Conservation (phyloP, 1,140 invertebrate species). For the Drosophila murphyi region DNA sequence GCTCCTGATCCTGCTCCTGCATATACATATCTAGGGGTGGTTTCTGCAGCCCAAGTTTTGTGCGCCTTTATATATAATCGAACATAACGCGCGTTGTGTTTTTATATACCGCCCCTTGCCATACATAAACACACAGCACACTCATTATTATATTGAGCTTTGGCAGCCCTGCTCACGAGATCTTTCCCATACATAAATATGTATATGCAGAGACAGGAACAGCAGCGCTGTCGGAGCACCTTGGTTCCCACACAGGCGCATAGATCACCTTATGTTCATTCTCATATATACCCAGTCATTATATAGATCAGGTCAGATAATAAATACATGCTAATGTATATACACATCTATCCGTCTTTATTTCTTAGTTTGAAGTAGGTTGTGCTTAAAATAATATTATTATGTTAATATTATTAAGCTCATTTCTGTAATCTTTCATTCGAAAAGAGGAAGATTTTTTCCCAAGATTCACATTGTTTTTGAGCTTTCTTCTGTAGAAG, state of each 20-base stretch:
- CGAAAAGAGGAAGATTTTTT: too few species aligned
- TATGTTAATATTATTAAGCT: too few species aligned
- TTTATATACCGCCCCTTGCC: slow-evolving; percentile 75
- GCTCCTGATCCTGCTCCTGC: neutral
- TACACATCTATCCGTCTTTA: neutral
- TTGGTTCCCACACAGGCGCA: slow-evolving; percentile 60
- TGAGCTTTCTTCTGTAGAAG: too few species aligned
- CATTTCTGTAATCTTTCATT: too few species aligned
- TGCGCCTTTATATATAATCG: slow-evolving; percentile 24
- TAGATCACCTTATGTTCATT: slow-evolving; percentile 50
- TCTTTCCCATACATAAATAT: neutral
- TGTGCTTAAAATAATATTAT: too few species aligned
- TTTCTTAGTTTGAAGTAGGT: too few species aligned
- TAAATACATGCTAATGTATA: neutral
- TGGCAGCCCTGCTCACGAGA: slow-evolving; percentile 46
- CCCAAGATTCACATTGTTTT: too few species aligned
- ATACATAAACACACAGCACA: slow-evolving; percentile 35
- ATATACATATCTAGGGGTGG: slow-evolving; percentile 37
- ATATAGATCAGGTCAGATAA: neutral
- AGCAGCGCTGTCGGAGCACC: slow-evolving; percentile 28
- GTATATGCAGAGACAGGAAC: neutral
- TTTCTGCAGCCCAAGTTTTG: slow-evolving; percentile 42
- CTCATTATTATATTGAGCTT: slow-evolving; percentile 48
- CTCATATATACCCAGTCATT: neutral
- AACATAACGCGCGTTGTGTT: slow-evolving; percentile 24